phyloP scores from a whole-genome alignment of 2,797 vertebrate species.

The Trachurus trachurus region DNA sequence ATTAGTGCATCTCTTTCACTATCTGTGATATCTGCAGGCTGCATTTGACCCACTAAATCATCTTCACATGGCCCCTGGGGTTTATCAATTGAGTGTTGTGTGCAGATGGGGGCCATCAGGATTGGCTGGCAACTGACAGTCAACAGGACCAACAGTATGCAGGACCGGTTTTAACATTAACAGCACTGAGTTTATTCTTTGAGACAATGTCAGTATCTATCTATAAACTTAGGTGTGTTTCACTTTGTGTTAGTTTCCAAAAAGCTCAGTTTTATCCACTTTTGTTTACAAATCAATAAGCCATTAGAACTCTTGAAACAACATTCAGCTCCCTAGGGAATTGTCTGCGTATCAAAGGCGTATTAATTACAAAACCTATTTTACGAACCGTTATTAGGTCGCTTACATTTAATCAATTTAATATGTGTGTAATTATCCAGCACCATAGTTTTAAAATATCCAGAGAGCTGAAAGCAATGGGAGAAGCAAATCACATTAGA shows the following conservation, averaged over 20 bases:
- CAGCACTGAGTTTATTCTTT: not conserved
- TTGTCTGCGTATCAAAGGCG: not conserved
- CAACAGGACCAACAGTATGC: conserved; percentile 27
- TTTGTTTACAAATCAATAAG: conserved; percentile 27
- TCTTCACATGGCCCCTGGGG: conserved; percentile 74
- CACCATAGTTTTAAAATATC: not conserved
- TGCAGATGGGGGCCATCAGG: conserved; percentile 60
- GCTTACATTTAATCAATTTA: not conserved
- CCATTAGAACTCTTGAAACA: conserved; percentile 6
- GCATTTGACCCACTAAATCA: conserved; percentile 88
- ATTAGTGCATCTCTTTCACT: conserved; percentile 58
- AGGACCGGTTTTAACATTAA: conserved; percentile 19
- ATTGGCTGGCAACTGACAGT: conserved; percentile 45
- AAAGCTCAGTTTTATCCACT: not conserved
- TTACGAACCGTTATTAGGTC: conserved; percentile 8
- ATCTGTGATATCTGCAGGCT: conserved; percentile 80
- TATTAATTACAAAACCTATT: not conserved
- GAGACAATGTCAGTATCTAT: not conserved
- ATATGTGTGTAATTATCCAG: not conserved
- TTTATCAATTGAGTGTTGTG: conserved; percentile 71
- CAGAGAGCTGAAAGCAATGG: conserved; percentile 33
- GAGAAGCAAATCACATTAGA: conserved; percentile 66
- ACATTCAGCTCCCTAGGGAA: not conserved
- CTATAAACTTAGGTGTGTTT: not conserved
- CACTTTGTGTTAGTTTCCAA: conserved; percentile 5